A percentile compares a stretch with the other conserved stretches of the same genome.
Evolutionary conservation across 2,888 invertebrate species (phyloP).

Genomic region (Lingula anatina): DNA sequence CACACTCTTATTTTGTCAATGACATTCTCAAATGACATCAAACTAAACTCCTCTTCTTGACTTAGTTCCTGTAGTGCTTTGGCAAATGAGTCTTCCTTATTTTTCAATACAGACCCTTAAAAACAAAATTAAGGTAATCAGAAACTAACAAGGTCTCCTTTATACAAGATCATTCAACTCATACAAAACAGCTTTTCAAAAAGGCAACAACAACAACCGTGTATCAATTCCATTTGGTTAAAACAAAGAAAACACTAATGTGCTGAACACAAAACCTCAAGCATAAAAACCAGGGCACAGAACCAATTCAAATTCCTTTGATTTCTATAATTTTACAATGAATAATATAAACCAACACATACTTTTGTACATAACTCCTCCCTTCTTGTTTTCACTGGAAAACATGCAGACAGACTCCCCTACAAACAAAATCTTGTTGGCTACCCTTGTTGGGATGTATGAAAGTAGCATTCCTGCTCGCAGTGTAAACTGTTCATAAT

Average conservation of each 20-base stretch:
- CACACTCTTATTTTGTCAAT: conserved; percentile 75
- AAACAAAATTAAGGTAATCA: too few relatives aligned
- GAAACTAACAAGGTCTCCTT: too few relatives aligned
- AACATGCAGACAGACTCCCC: conserved; percentile 84
- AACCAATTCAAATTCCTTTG: not conserved
- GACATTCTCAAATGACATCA: conserved; percentile 66
- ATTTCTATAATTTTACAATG: too few relatives aligned
- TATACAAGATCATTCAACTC: too few relatives aligned
- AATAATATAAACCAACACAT: too few relatives aligned
- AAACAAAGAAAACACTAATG: too few relatives aligned
- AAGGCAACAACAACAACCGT: too few relatives aligned
- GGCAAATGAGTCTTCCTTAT: conserved; percentile 64
- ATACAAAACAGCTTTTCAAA: too few relatives aligned
- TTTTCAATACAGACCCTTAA: conserved; percentile 65
- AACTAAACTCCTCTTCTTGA: conserved; percentile 57
- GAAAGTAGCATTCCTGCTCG: conserved; percentile 71
- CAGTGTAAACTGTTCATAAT: conserved; percentile 57
- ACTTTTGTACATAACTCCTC: conserved; percentile 24
- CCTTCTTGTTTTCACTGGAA: conserved; percentile 51
- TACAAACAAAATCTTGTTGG: conserved; percentile 80
- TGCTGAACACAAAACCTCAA: not conserved
- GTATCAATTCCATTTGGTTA: too few relatives aligned
- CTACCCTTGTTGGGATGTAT: conserved; percentile 71
- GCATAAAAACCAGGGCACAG: not conserved
- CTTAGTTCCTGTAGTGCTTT: conserved; percentile 43